Base-by-base conservation (phyloP, 2,888 invertebrate genomes). In the Craniophora ligustri region DNA sequence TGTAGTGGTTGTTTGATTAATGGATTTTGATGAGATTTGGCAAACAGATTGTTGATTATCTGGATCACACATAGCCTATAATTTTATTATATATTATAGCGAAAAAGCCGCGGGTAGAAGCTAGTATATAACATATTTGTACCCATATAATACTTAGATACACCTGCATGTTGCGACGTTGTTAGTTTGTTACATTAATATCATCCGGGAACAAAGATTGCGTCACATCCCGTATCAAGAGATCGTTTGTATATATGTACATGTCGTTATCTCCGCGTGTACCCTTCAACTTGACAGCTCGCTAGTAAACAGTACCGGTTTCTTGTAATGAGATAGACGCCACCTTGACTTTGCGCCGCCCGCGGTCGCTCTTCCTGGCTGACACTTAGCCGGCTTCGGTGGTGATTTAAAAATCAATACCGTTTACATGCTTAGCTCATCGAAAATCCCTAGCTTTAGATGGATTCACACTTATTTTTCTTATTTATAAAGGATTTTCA, bases 211-310 rank as follows among this genome's bases (percentile, higher is more conserved):
- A 32, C 5, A 34, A 35, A 18, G 18, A 46, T 50, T 26, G 41
- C 19, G 34, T 35, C 13, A 41, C 21, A 8, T 6, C 6, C 18
- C 15, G 26, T 42, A 42, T 53, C 67, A 45, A 28, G 18, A 23
- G 31, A 67, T 63, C 55, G 44, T 55, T 64, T 55, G 56, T 40
- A 53, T 26, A 51, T n/a, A 48, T 38, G n/a, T n/a, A n/a, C 49
- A 34, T 16, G n/a, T 13, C 23, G 36, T 55, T 67, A 64, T 62
- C 64, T 55, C 11, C 11, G 11, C 32, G 14, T 8, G 31, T 59
- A 60, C 70, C 88, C 86, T 88, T 89, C 84, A 90, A 91, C 88
- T 90, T 90, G 89, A 84, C 81, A 75, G 67, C 53, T 53, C 36
- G 32, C 63, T 16, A 57, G 72, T 69, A 65, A 77, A 75, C 65